These are phyloP conservation scores for Drosophila lutescens DNA, from an alignment of 2,888 invertebrate species.

Conservation along the genomic window DNA sequence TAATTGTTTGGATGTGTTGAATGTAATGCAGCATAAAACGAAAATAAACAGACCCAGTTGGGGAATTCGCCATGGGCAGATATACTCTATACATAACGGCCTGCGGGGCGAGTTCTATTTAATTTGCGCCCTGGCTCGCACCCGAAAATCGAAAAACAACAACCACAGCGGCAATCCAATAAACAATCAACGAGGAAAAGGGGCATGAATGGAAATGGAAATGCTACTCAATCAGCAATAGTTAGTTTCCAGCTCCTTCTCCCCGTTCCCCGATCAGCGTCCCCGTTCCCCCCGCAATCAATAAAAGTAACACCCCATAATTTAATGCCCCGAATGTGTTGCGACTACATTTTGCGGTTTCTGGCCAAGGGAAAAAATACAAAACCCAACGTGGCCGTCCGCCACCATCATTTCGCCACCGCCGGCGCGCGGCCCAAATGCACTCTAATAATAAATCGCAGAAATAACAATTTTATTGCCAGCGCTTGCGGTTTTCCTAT, in stretches of 20 bases:
- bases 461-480: conserved; percentile 77
- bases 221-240: conserved; percentile 48
- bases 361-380: conserved; percentile 26
- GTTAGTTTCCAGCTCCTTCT: conserved; percentile 11
- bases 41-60: conserved; percentile 33
- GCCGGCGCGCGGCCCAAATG: conserved; percentile 68
- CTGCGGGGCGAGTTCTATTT: conserved; percentile 60
- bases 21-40: conserved; percentile 52
- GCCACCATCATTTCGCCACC: conserved; percentile 25
- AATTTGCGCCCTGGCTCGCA: conserved; percentile 56
- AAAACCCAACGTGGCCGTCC: conserved; percentile 33
- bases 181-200: conserved; percentile 59
- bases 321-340: conserved; percentile 77
- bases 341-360: conserved; percentile 70
- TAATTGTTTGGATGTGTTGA: conserved; percentile 66
- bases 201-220: conserved; percentile 18
- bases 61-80: conserved; percentile 2
- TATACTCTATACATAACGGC: conserved; percentile 11
- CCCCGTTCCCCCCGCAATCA: conserved; percentile 56
- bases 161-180: conserved; percentile 48
- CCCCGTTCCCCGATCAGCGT: background rate
- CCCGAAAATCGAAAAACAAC: conserved; percentile 66
- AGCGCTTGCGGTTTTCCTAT: conserved; percentile 59
- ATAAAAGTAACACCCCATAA: conserved; percentile 80
- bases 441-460: conserved; percentile 80